phyloP scores from a whole-genome alignment of 2,888 invertebrate genomes.

The Cantharis flavilabris region DNA sequence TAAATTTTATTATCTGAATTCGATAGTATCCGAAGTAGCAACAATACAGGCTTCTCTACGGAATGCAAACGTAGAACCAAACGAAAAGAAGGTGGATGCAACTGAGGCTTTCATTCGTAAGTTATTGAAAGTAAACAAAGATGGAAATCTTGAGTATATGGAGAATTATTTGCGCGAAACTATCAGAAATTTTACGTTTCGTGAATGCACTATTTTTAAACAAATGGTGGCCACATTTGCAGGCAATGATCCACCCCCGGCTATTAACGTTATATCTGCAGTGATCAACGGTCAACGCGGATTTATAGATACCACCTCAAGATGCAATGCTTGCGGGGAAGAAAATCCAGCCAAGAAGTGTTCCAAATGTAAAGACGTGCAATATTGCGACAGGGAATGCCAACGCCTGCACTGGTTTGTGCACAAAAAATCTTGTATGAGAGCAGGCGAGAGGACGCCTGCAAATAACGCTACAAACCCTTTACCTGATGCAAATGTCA shows the following conservation, averaged over 20 bases:
- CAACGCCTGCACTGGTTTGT: conserved; percentile 93
- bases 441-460: conserved; percentile 55
- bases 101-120: conserved; percentile 78
- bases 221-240: conserved; percentile 81
- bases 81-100: conserved; percentile 67
- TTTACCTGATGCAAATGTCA: conserved; percentile 40
- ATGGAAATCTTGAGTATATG: conserved; percentile 65
- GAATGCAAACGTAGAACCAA: conserved; percentile 53
- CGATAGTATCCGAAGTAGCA: conserved; percentile 72
- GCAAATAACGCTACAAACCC: conserved; percentile 7
- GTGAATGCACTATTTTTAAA: conserved; percentile 87
- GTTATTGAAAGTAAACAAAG: conserved; percentile 75
- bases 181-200: conserved; percentile 86
- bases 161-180: conserved; percentile 81
- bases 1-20: conserved; percentile 84
- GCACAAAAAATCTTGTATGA: conserved; percentile 83
- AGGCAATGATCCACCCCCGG: conserved; percentile 73
- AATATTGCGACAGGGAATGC: conserved; percentile 93
- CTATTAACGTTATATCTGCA: conserved; percentile 72
- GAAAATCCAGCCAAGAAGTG: conserved; percentile 92
- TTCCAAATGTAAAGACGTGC: conserved; percentile 89
- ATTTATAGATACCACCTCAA: conserved; percentile 68
- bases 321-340: conserved; percentile 86
- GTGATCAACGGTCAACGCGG: conserved; percentile 89
- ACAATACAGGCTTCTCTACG: conserved; percentile 72